These are phyloP conservation scores for Pagetopsis macropterus DNA, from an alignment of 2,797 vertebrate species.

Conservation along the genomic window DNA sequence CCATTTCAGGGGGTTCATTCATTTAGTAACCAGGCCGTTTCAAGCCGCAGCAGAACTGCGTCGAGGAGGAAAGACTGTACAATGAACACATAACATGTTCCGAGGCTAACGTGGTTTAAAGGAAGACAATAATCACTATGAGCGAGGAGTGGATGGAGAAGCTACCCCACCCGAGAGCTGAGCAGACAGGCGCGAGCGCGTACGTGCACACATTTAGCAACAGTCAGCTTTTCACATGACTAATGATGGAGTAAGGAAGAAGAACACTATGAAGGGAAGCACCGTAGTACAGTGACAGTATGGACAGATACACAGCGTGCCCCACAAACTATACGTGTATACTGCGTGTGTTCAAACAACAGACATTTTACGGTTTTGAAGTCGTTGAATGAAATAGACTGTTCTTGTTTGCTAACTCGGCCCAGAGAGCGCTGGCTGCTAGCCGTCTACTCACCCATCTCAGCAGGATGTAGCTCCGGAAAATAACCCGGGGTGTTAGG, in stretches of 20 bases:
- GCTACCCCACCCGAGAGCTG: slow-evolving; percentile 67
- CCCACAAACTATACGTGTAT: neutral
- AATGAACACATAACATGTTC: accelerated
- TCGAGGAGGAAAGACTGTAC: neutral
- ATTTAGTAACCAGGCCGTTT: neutral
- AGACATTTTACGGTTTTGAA: neutral
- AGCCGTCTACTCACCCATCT: slow-evolving; percentile 74
- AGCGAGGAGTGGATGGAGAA: slow-evolving; percentile 22
- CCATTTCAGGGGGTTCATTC: slow-evolving; percentile 54
- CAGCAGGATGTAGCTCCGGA: slow-evolving; percentile 55
- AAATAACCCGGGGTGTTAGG: slow-evolving; percentile 24
- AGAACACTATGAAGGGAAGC: neutral
- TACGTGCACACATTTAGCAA: slow-evolving; percentile 6
- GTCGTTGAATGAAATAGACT: neutral
- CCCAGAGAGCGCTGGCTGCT: slow-evolving; percentile 22
- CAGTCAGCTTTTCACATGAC: slow-evolving; percentile 12
- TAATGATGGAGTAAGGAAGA: neutral
- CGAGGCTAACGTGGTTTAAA: neutral
- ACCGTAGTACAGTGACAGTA: accelerated
- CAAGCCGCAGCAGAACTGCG: neutral
- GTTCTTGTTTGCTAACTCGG: neutral
- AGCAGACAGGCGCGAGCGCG: slow-evolving; percentile 17
- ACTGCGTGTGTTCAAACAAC: neutral
- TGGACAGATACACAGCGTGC: neutral
- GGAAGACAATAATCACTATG: neutral